Evolutionary conservation across 2,113 vertebrate species (phyloP).

Genomic region (Scophthalmus maximus): DNA sequence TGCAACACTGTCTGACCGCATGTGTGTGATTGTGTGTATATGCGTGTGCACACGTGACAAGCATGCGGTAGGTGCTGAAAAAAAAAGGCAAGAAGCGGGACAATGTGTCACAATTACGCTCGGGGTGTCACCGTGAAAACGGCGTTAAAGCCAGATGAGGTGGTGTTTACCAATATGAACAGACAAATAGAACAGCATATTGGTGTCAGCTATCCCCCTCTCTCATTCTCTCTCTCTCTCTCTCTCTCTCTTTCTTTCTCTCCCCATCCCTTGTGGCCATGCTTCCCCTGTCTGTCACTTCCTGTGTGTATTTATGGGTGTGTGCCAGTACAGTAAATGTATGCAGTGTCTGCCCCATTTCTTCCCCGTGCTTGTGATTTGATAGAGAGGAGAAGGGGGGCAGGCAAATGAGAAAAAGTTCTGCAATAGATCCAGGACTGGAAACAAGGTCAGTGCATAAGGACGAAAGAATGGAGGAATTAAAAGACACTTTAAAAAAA

Average conservation of each 20-base stretch:
- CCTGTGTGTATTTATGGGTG: constrained; percentile 66
- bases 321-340: constrained; percentile 68
- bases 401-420: constrained; percentile 31
- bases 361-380: constrained; percentile 69
- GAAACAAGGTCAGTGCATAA: constrained; percentile 60
- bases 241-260: constrained; percentile 15
- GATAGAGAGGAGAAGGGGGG: constrained; percentile 23
- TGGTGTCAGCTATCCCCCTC: constrained; percentile 43
- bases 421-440: constrained; percentile 33
- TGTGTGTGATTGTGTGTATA: constrained; percentile 12
- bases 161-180: constrained; percentile 63
- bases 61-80: constrained; percentile 50
- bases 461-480: constrained; percentile 29
- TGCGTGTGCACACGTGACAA: constrained; percentile 34
- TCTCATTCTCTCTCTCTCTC: constrained; percentile 12
- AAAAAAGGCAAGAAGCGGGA: constrained; percentile 56
- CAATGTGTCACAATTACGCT: constrained; percentile 76
- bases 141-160: constrained; percentile 61
- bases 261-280: constrained; percentile 55
- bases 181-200: constrained; percentile 60
- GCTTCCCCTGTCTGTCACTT: constrained; percentile 61
- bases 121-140: constrained; percentile 58
- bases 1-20: not conserved
- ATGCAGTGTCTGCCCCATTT: constrained; percentile 81
- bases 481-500: constrained; percentile 23